Conservation (phyloP, 2,113 vertebrate genomes). For the Salvelinus alpinus region DNA sequence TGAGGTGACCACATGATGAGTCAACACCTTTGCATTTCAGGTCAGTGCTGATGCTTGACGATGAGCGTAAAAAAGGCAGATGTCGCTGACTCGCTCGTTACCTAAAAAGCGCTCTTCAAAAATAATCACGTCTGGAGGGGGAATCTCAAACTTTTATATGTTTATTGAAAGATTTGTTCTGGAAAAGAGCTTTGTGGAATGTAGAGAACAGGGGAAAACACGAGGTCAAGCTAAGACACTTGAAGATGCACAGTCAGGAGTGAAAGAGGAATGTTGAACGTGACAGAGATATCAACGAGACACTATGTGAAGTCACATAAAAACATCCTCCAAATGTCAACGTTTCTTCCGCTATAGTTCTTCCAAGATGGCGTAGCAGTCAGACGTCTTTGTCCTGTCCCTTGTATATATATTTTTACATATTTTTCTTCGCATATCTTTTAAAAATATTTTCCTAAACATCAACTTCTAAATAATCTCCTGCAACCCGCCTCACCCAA, state of each 20-base stretch:
- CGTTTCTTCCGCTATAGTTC: slow-evolving; percentile 34
- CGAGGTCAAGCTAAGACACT: slow-evolving; percentile 23
- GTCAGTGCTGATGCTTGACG: background rate
- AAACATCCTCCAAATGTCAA: slow-evolving; percentile 46
- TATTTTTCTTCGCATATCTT: too few relatives aligned
- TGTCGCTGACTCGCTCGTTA: slow-evolving; percentile 30
- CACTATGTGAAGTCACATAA: slow-evolving; percentile 29
- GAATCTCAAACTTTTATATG: slow-evolving; percentile 53
- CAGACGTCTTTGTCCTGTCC: too few relatives aligned
- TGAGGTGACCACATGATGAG: slow-evolving; percentile 18
- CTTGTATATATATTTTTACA: too few relatives aligned
- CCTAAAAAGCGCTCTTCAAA: slow-evolving; percentile 57
- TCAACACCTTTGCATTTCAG: slow-evolving; percentile 18
- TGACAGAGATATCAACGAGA: slow-evolving; percentile 13
- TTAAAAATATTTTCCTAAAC: too few relatives aligned
- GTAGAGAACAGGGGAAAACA: background rate
- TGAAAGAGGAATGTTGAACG: slow-evolving; percentile 27
- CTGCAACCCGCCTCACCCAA: too few relatives aligned
- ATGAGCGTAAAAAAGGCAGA: slow-evolving; percentile 5
- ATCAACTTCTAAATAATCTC: too few relatives aligned
- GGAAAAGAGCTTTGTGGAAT: slow-evolving; percentile 35
- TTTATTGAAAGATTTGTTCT: slow-evolving; percentile 61
- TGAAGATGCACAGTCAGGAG: slow-evolving; percentile 31
- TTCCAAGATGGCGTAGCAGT: slow-evolving; percentile 1
- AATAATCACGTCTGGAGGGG: slow-evolving; percentile 53